Percentiles rank a stretch among this genome's conserved stretches.
These are phyloP conservation scores for Oreohelix idahoensis DNA, from an alignment of 1,140 invertebrate genomes.

Conservation along the genomic window DNA sequence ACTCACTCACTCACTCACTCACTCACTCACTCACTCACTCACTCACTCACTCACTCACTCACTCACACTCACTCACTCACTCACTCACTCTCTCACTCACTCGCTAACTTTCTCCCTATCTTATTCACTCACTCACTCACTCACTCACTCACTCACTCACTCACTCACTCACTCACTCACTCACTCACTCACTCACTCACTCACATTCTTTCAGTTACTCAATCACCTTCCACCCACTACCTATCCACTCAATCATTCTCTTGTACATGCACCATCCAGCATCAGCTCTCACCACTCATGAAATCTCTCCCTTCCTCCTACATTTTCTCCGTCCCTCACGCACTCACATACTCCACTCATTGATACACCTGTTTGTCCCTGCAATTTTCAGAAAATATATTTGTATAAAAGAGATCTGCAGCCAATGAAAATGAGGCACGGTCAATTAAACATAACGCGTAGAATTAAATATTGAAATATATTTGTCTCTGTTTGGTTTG, in stretches of 20 bases:
- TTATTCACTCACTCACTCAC: neutral
- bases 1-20: conserved; percentile 4
- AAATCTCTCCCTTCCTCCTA: neutral
- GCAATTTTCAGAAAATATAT: too few species aligned
- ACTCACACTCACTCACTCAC: neutral
- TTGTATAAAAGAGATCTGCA: too few species aligned
- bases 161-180: neutral
- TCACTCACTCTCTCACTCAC: neutral
- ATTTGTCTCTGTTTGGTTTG: too few species aligned
- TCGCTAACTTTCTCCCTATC: neutral
- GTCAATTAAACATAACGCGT: too few species aligned
- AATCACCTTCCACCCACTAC: too few species aligned
- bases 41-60: neutral
- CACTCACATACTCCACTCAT: too few species aligned
- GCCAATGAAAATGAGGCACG: too few species aligned
- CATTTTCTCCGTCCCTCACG: neutral
- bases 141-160: conserved; percentile 12
- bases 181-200: conserved; percentile 11
- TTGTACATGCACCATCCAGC: neutral
- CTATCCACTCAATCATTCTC: neutral
- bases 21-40: neutral
- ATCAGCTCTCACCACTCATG: too few species aligned
- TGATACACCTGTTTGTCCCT: too few species aligned
- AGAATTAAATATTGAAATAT: too few species aligned
- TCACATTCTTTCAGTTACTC: neutral